These are phyloP conservation scores for Nothoprocta perdicaria DNA, from an alignment of 2,113 vertebrate species.

Conservation along the genomic window DNA sequence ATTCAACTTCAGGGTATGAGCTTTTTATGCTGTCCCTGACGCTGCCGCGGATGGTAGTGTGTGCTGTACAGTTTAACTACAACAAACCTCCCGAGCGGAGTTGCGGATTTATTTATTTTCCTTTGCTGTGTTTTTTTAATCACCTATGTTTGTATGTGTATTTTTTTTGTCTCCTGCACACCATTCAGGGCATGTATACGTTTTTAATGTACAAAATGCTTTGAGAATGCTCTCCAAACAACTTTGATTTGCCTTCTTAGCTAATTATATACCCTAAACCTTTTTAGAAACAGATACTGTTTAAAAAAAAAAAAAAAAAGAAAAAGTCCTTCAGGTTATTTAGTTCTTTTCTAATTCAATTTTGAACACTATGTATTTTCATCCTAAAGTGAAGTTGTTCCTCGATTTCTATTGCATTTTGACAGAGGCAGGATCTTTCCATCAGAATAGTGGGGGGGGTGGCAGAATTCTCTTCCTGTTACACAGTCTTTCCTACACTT, in stretches of 20 bases:
- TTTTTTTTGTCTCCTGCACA: fast-evolving
- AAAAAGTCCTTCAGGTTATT: not conserved
- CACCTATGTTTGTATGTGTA: too few species aligned
- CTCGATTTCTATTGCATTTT: fast-evolving
- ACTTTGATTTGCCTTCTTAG: too few species aligned
- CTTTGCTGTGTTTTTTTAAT: not conserved
- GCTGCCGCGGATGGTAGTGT: not conserved
- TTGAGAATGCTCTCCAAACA: too few species aligned
- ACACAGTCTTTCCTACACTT: not conserved
- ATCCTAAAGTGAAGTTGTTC: not conserved
- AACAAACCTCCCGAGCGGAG: not conserved
- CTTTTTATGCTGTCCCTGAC: fast-evolving
- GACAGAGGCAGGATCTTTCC: not conserved
- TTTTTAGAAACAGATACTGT: not conserved
- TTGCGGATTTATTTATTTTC: not conserved
- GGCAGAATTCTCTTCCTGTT: not conserved
- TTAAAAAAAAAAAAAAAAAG: not conserved
- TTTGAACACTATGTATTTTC: not conserved
- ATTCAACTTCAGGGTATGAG: fast-evolving
- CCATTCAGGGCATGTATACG: too few species aligned
- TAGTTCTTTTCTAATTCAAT: not conserved
- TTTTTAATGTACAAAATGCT: too few species aligned
- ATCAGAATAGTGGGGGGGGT: not conserved
- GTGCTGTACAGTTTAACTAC: not conserved
- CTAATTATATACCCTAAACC: too few species aligned